Evolutionary conservation across 1,140 invertebrate species (phyloP).

Genomic region (Pogonomyrmex californicus): DNA sequence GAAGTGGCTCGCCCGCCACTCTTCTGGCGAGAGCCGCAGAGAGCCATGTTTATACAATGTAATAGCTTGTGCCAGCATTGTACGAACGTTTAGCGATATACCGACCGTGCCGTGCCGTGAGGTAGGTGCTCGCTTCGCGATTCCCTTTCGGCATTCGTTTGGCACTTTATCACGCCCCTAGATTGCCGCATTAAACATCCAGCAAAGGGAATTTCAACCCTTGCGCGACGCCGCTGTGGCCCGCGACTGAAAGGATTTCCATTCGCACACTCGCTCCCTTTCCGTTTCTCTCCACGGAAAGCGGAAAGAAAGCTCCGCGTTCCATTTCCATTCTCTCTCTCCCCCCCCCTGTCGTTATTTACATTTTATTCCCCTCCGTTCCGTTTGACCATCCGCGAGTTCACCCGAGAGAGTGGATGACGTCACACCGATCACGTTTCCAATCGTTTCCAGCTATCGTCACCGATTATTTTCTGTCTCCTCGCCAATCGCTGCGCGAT

Average conservation of each 20-base stretch:
- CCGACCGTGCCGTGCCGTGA: slow-evolving; percentile 42
- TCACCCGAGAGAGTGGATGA: background rate
- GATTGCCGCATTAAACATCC: slow-evolving; percentile 87
- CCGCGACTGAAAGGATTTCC: slow-evolving; percentile 57
- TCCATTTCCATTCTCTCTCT: slow-evolving; percentile 63
- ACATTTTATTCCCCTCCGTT: background rate
- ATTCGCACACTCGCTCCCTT: slow-evolving; percentile 33
- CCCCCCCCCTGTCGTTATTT: slow-evolving; percentile 13
- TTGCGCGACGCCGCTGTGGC: slow-evolving; percentile 55
- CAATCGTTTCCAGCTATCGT: slow-evolving; percentile 5
- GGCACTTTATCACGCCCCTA: slow-evolving; percentile 86
- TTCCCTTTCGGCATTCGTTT: slow-evolving; percentile 86
- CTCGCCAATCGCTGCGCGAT: background rate
- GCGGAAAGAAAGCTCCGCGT: background rate
- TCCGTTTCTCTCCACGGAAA: background rate
- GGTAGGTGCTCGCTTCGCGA: slow-evolving; percentile 79
- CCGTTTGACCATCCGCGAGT: background rate
- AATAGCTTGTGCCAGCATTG: slow-evolving; percentile 82
- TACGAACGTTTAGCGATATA: slow-evolving; percentile 62
- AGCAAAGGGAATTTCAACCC: slow-evolving; percentile 86
- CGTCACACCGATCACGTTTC: background rate
- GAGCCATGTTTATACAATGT: slow-evolving; percentile 83
- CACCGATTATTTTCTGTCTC: background rate
- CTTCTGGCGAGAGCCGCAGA: slow-evolving; percentile 34
- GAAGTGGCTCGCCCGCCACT: slow-evolving; percentile 63